A percentile compares a stretch with the other conserved stretches of the same genome.
Evolutionary conservation across 23 tunicate species (phyloP).

Genomic region (Styela plicata): DNA sequence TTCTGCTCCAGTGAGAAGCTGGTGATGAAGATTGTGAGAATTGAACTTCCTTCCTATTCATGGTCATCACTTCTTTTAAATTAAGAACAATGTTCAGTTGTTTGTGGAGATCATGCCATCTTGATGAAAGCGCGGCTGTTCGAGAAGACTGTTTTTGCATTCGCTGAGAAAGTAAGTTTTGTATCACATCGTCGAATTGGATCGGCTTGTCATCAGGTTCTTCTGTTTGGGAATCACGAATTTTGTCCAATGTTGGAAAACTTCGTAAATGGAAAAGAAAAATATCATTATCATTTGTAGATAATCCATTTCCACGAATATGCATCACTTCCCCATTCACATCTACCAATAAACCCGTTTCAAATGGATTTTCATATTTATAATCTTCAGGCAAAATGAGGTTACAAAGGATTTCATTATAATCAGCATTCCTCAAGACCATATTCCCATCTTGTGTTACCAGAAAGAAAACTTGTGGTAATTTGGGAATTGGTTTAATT

Average conservation of each 20-base stretch:
- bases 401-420: slow-evolving; percentile 40
- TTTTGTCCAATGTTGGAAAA: slow-evolving; percentile 37
- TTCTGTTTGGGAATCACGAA: neutral
- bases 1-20: slow-evolving; percentile 32
- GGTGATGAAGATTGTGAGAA: slow-evolving; percentile 29
- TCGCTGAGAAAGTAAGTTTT: slow-evolving; percentile 44
- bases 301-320: slow-evolving; percentile 34
- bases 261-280: slow-evolving; percentile 32
- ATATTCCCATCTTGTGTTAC: neutral
- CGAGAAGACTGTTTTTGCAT: slow-evolving; percentile 34
- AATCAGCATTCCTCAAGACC: slow-evolving; percentile 12
- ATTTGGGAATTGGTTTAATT: slow-evolving; percentile 5
- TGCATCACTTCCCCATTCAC: slow-evolving; percentile 23
- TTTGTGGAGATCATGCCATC: slow-evolving; percentile 53
- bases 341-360: slow-evolving; percentile 2
- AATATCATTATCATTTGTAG: slow-evolving; percentile 43
- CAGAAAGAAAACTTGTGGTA: neutral
- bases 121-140: slow-evolving; percentile 20
- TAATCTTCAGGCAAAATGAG: slow-evolving; percentile 36
- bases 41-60: slow-evolving; percentile 11
- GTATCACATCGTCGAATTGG: slow-evolving; percentile 46
- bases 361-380: slow-evolving; percentile 11
- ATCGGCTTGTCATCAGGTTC: slow-evolving; percentile 1
- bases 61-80: slow-evolving; percentile 24
- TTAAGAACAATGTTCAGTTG: slow-evolving; percentile 42